Percentiles rank a stretch among this genome's conserved stretches.
phyloP scores from a whole-genome alignment of 2,888 invertebrate genomes.

The Patella depressa region DNA sequence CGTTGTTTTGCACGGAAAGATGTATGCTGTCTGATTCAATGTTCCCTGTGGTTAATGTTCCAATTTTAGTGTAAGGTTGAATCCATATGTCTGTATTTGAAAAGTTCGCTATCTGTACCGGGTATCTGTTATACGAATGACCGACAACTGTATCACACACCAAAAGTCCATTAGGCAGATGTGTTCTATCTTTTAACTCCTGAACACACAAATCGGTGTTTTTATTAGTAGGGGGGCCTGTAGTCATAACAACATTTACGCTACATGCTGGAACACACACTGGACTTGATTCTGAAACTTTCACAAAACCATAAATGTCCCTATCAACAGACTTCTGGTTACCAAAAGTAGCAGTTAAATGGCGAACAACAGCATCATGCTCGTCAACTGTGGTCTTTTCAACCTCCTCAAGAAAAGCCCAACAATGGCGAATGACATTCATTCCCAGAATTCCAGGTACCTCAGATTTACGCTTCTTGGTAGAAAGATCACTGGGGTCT shows the following conservation, averaged over 20 bases:
- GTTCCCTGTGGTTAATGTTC: neutral
- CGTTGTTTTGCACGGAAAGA: neutral
- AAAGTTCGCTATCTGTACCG: neutral
- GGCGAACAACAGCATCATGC: no score
- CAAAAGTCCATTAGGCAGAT: neutral
- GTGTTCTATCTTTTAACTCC: neutral
- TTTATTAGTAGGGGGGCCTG: neutral
- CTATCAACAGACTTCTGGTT: neutral
- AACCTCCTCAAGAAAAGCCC: neutral
- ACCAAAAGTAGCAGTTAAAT: no score
- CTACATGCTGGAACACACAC: neutral
- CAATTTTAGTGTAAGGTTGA: neutral
- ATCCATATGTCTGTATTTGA: neutral
- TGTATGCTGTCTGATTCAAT: neutral
- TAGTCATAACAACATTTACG: neutral
- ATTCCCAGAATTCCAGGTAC: neutral
- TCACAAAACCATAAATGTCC: neutral
- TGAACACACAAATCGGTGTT: neutral
- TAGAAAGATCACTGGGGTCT: neutral
- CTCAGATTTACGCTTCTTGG: neutral
- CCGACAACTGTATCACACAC: neutral
- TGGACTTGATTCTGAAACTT: neutral
- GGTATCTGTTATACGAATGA: neutral
- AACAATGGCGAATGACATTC: neutral
- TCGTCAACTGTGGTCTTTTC: no score